Evolutionary conservation across 2,888 invertebrate species (phyloP), one percentile per base, ranked within the genome.

Genomic region (Uloborus plumipes): DNA sequence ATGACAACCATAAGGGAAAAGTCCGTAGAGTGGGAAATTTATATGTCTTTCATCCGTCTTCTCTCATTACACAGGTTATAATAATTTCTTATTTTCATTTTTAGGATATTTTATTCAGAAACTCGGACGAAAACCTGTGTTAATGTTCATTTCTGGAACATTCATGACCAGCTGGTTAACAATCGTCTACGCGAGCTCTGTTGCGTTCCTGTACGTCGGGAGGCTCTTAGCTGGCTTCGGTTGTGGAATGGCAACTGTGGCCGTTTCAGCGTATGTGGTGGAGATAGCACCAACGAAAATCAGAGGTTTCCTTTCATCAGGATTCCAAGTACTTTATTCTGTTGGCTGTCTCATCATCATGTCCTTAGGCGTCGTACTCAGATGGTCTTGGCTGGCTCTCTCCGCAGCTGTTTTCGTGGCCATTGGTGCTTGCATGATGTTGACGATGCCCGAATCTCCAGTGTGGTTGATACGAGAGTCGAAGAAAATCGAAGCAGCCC

Each of bases 151-250:
- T 11, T 86, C 87, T 0, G 18, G 88, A 9, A 88, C 89, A 0
- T 89, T 88, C 77, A 49, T 88, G 2, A n/a, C 87, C n/a, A 89
- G 89, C 14, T 89, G 88, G 87, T 22, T 87, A 11, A 76, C 86
- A 18, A 87, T 89, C 39, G 83, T 85, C 15, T 85, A 82, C 53
- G 81, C 85, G 47, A 59, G 67, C 0, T 50, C 72, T 22, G 47
- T 85, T 14, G 2, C 72, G 0, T 20, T 55, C 15, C 53, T 85
- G 11, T 84, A 85, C 15, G 31, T 66, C 0, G 85, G 85, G 1
- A 66, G 85, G 6, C n/a, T 85, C 1, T 11, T 85, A 0, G 31
- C 64, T n/a, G 85, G 85, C 4, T 51, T 85, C 9, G 26, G 84
- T 58, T 61, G 67, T 14, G 85, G 85, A 6, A 62, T 84, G 11